phyloP scores from a whole-genome alignment of 1,140 invertebrate genomes.

The Samia ricini region DNA sequence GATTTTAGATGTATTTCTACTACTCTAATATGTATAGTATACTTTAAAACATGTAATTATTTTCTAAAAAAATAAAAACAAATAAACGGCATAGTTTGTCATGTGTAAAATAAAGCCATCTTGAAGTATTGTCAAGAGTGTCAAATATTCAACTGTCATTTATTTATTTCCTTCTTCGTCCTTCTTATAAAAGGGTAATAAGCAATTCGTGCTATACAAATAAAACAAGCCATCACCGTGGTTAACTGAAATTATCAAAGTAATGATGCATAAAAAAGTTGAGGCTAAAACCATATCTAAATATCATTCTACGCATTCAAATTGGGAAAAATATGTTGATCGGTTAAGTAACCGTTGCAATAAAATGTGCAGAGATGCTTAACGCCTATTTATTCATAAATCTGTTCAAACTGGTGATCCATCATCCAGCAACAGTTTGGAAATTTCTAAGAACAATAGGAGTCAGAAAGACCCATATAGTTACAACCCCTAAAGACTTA shows the following conservation, averaged over 20 bases:
- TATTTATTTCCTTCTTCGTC: too few relatives aligned
- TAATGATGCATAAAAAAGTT: background rate
- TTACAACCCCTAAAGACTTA: background rate
- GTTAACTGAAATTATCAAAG: background rate
- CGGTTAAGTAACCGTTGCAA: conserved; percentile 10
- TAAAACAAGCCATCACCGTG: background rate
- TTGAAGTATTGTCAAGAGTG: conserved; percentile 18
- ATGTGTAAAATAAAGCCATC: conserved; percentile 12
- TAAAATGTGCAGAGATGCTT: conserved; percentile 23
- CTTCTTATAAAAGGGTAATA: too few relatives aligned
- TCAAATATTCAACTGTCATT: background rate
- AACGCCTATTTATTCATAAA: conserved; percentile 22
- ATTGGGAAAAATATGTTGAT: too few relatives aligned
- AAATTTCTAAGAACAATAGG: conserved; percentile 22
- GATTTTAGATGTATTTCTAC: background rate
- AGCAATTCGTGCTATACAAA: conserved; percentile 2
- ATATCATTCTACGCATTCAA: background rate
- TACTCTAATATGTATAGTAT: background rate
- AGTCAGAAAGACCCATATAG: conserved; percentile 16
- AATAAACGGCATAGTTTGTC: conserved; percentile 8
- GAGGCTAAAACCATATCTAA: background rate
- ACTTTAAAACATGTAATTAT: background rate
- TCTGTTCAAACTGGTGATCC: conserved; percentile 22
- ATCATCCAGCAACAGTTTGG: conserved; percentile 25
- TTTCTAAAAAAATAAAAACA: conserved; percentile 13